phyloP scores from a whole-genome alignment of 2,797 vertebrate genomes.

The Myotis myotis region DNA sequence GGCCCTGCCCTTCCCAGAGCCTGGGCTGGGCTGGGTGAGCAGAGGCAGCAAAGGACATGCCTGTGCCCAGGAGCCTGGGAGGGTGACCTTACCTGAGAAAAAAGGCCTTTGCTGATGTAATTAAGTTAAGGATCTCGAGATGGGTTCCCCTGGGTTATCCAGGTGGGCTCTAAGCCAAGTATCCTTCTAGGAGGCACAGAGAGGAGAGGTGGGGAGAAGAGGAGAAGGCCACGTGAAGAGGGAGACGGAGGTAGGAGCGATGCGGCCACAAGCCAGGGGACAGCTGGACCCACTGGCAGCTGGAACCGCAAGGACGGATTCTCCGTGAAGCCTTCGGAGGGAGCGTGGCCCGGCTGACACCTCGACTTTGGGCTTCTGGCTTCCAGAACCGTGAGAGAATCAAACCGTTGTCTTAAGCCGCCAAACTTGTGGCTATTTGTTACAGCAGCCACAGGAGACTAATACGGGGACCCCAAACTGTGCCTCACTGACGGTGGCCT shows the following conservation, averaged over 20 bases:
- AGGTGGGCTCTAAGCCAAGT: not conserved
- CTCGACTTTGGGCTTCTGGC: not conserved
- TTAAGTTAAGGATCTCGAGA: not conserved
- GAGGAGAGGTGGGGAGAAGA: not conserved
- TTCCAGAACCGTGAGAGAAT: not conserved
- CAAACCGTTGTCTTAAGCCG: not conserved
- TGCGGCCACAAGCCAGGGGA: not conserved
- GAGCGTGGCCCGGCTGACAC: not conserved
- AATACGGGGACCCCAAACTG: not conserved
- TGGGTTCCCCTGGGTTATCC: not conserved
- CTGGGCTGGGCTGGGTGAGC: not conserved
- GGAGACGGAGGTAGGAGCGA: not conserved
- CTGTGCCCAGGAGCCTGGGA: not conserved
- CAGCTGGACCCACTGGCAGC: fast-evolving
- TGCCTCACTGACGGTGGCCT: not conserved
- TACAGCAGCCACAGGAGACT: not conserved
- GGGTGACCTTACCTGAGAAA: not conserved
- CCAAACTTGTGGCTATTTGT: not conserved
- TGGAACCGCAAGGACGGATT: too few species aligned
- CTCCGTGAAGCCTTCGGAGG: not conserved
- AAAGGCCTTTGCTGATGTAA: not conserved
- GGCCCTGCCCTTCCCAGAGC: not conserved
- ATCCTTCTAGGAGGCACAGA: not conserved
- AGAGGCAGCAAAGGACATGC: not conserved
- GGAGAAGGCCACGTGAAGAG: not conserved